Evolutionary conservation across 2,888 invertebrate species (phyloP).

Genomic region (Drosophila sordidula): DNA sequence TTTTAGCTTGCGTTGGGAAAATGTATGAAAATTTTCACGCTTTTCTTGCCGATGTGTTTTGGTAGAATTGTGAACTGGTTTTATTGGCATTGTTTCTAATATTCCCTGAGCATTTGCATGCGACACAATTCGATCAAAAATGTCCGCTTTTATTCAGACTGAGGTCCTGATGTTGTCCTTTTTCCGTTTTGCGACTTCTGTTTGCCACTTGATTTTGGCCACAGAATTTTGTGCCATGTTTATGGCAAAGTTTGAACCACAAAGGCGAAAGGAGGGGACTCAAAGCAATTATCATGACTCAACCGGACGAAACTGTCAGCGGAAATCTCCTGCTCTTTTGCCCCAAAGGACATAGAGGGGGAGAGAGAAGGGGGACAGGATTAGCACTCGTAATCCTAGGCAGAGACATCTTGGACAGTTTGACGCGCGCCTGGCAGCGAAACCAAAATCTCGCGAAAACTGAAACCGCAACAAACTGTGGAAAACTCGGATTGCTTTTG

Average conservation of each 20-base stretch:
- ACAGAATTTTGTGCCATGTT: slow-evolving; percentile 10
- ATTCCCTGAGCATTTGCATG: slow-evolving; percentile 13
- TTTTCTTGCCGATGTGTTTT: background rate
- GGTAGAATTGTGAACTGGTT: slow-evolving; percentile 4
- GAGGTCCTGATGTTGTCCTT: background rate
- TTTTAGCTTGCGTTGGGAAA: background rate
- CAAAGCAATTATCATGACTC: slow-evolving; percentile 50
- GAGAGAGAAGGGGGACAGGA: slow-evolving; percentile 7
- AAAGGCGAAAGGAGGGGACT: slow-evolving; percentile 1
- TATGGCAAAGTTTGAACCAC: slow-evolving; percentile 28
- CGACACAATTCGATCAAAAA: slow-evolving; percentile 20
- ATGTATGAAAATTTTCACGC: slow-evolving; percentile 18
- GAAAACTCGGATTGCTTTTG: slow-evolving; percentile 20
- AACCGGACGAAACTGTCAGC: slow-evolving; percentile 38
- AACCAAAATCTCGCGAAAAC: slow-evolving; percentile 38
- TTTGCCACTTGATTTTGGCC: slow-evolving; percentile 17
- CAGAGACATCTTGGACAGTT: slow-evolving; percentile 47
- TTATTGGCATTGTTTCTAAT: slow-evolving; percentile 12
- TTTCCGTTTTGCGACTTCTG: background rate
- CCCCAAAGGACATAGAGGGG: background rate
- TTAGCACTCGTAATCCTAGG: slow-evolving; percentile 39
- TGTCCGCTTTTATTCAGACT: background rate
- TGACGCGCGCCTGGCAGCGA: background rate
- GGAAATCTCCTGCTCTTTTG: slow-evolving; percentile 10
- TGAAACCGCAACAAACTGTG: slow-evolving; percentile 39